Base-by-base conservation (phyloP, 2,888 invertebrate species). In the Philonicus albiceps region DNA sequence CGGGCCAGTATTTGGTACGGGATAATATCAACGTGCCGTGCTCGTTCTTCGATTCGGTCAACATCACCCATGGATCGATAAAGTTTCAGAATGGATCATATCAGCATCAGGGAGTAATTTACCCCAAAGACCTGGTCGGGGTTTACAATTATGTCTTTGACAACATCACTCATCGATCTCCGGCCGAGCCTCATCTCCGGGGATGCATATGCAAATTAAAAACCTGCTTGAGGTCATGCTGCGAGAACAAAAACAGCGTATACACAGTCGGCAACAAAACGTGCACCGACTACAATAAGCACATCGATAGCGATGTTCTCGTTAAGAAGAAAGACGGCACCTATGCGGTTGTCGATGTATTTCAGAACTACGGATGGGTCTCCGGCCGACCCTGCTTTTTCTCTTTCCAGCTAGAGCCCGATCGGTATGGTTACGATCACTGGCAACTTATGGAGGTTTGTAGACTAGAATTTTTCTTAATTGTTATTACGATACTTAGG, bases 181-280 rank as follows among this genome's bases (percentile, higher is more conserved):
- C 90, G 34, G 91, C 90, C 2, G 86, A 89, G 3, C 89, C 88
- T 0, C 90, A 90, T 87, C 34, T 89, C 2, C 89, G 90, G 4
- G 91, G 91, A 7, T 91, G 91, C 81, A 87, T 90, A 4, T 91
- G 91, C 86, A 53, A 88, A 6, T n/a, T 89, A 4, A 89, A 88
- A 49, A 64, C 87, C 27, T 91, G 91, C 83, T 87, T 90, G 0
- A 89, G 90, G 49, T 89, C 90, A 43, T 91, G 91, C 76, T 91
- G 91, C 78, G 72, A 43, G 1, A 53, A 40, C 11, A 72, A 86
- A 16, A 37, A 19, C 6, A 16, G 37, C 3, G 64, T 37, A 6
- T 76, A 55, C 76, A 80, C 64, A 30, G 75, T 87, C 37, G 55
- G n/a, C 19, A 86, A 75, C 30, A 74, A 49, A 30, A 80, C n/a